A percentile compares a stretch with the other conserved stretches of the same genome.
These are phyloP conservation scores for Pyrochroa serraticornis DNA, from an alignment of 2,888 invertebrate species.

Conservation along the genomic window DNA sequence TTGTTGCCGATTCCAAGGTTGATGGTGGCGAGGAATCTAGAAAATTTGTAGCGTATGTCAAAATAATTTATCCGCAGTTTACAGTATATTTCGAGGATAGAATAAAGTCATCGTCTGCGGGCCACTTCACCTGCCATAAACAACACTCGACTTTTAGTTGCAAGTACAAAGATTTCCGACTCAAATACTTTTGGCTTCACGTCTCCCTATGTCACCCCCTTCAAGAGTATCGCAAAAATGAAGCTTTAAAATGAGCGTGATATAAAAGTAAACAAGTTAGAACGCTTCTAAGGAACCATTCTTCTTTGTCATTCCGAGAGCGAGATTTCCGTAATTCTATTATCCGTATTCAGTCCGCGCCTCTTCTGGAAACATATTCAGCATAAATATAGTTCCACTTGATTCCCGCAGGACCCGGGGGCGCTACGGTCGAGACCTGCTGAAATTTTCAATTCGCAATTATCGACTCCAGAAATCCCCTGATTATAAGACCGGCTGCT, in stretches of 20 bases:
- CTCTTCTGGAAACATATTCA: conserved; percentile 50
- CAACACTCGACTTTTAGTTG: conserved; percentile 35
- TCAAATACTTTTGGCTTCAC: conserved; percentile 26
- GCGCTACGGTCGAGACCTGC: conserved; percentile 48
- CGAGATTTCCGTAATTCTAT: conserved; percentile 52
- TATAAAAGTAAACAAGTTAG: conserved; percentile 50
- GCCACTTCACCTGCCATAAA: conserved; percentile 41
- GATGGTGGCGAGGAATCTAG: conserved; percentile 14
- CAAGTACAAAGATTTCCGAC: conserved; percentile 15
- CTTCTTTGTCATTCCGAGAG: conserved; percentile 50
- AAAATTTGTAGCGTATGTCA: conserved; percentile 22
- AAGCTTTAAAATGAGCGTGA: conserved; percentile 36
- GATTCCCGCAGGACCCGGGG: conserved; percentile 46
- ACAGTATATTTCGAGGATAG: conserved; percentile 17
- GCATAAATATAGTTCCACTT: conserved; percentile 50
- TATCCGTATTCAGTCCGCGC: conserved; percentile 51
- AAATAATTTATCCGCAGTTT: conserved; percentile 27
- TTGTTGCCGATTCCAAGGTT: conserved; percentile 24
- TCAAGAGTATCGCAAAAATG: conserved; percentile 9
- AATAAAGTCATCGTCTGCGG: conserved; percentile 35
- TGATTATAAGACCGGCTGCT: conserved; percentile 35
- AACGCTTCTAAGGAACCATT: conserved; percentile 45
- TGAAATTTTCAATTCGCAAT: conserved; percentile 55
- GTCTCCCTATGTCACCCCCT: conserved; percentile 10
- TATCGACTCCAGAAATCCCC: conserved; percentile 42